phyloP scores from a whole-genome alignment of 2,113 vertebrate species.

The Perccottus glenii region DNA sequence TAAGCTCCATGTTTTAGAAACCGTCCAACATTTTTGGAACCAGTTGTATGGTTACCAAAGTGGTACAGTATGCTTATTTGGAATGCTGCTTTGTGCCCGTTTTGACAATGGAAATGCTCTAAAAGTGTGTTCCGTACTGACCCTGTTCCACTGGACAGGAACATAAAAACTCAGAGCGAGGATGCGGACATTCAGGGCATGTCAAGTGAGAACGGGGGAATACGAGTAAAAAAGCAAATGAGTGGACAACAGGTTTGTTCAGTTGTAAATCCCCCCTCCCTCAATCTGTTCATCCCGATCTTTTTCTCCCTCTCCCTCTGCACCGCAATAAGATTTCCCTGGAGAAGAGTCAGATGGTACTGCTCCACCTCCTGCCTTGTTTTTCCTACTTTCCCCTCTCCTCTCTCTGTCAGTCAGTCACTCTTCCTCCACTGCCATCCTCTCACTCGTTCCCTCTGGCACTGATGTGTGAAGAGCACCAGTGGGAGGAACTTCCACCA shows the following conservation, averaged over 20 bases:
- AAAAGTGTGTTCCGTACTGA: background rate
- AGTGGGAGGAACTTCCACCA: constrained; percentile 29
- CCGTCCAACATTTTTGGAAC: background rate
- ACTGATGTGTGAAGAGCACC: constrained; percentile 64
- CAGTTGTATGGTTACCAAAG: background rate
- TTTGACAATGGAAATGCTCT: background rate
- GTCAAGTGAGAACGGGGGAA: constrained; percentile 17
- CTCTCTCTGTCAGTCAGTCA: constrained; percentile 25
- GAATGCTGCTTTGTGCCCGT: background rate
- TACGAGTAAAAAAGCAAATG: constrained; percentile 9
- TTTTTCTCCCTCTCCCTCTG: constrained; percentile 25
- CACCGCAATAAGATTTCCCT: constrained; percentile 61
- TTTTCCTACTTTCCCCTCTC: constrained; percentile 12
- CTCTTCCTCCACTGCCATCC: constrained; percentile 34
- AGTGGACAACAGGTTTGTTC: constrained; percentile 59
- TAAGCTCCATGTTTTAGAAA: no score
- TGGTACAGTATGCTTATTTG: background rate
- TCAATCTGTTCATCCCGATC: constrained; percentile 45
- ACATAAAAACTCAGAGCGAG: constrained; percentile 43
- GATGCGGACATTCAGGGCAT: constrained; percentile 40
- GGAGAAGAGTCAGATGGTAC: constrained; percentile 55
- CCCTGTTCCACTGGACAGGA: constrained; percentile 10
- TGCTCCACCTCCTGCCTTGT: constrained; percentile 20
- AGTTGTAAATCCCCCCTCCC: constrained; percentile 54
- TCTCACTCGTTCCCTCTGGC: constrained; percentile 56